phyloP scores from a whole-genome alignment of 2,888 invertebrate genomes.

The Ormyrus rosae region DNA sequence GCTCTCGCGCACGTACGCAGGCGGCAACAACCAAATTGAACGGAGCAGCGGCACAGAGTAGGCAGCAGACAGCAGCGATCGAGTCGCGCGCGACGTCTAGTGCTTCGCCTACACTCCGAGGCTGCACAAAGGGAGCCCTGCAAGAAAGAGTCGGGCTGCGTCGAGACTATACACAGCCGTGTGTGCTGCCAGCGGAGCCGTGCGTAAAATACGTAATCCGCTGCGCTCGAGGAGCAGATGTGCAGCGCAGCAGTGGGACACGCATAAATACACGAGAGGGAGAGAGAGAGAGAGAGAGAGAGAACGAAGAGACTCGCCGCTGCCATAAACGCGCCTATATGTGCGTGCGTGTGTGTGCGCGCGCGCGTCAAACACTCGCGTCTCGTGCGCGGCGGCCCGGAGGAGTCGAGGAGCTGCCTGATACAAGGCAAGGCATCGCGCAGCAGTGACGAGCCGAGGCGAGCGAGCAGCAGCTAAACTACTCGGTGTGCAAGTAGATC shows the following conservation, averaged over 20 bases:
- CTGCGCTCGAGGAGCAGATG: neutral
- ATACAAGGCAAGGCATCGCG: neutral
- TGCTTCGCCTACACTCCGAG: conserved; percentile 22
- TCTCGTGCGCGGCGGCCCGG: neutral
- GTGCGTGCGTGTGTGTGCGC: conserved; percentile 19
- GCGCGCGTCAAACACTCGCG: conserved; percentile 32
- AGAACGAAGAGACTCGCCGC: too few species aligned
- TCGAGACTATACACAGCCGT: neutral
- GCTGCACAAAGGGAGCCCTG: conserved; percentile 7
- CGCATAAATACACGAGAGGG: too few species aligned
- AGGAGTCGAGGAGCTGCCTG: too few species aligned
- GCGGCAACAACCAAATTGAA: neutral
- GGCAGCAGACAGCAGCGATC: neutral
- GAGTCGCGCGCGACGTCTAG: conserved; percentile 17
- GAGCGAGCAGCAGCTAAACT: too few species aligned
- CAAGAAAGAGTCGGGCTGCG: neutral
- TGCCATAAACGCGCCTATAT: neutral
- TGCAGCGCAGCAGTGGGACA: conserved; percentile 4
- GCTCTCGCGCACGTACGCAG: neutral
- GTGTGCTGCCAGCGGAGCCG: too few species aligned
- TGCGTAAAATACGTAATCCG: too few species aligned
- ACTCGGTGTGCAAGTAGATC: too few species aligned
- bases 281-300: too few species aligned
- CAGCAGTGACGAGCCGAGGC: too few species aligned
- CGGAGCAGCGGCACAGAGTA: conserved; percentile 1